Base-by-base conservation (phyloP, 2,888 invertebrate species). In the Andrena fulva region DNA sequence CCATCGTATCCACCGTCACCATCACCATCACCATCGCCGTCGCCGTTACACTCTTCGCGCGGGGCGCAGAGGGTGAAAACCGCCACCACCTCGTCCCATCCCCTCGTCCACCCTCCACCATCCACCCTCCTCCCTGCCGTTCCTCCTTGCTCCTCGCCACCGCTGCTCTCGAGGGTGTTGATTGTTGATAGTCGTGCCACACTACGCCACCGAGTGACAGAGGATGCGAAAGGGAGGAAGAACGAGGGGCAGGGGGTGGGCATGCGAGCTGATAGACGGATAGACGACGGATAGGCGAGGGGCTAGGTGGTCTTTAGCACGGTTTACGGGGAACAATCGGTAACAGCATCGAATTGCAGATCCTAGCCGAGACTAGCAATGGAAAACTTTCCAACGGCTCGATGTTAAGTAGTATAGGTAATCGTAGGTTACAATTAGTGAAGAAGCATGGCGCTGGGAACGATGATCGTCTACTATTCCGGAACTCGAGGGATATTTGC, bases 131-230 rank as follows among this genome's bases (percentile, higher is more conserved):
- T 29, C 52, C 33, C 71, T 60, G 54, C 64, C 31, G 20, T 63
- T 48, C 71, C 10, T 35, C 8, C 69, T 29, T 70, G 52, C 42
- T 29, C 8, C 66, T 35, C 56, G 33, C 68, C 72, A 52, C 62
- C 75, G 66, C 64, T 69, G 31, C 70, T 70, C 82, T 80, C 77
- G 74, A 75, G 85, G 77, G 83, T 80, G 82, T 86, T 86, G 88
- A 88, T 88, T 83, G 88, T 88, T 87, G 87, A 85, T 87, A 80
- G 78, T 78, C 77, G 77, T 80, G 67, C 67, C 78, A 82, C 56
- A 27, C 80, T 60, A 79, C 83, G 60, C 56, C 74, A 48, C 76
- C 50, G 60, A 60, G 50, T 71, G 50, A 69, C 63, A 70, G 77
- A 72, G 80, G 64, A 56, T 50, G 67, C 56, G 68, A 56, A 52